Evolutionary conservation across 1,140 invertebrate species (phyloP), one percentile per base, ranked within the genome.

Genomic region (Anastrepha ludens): DNA sequence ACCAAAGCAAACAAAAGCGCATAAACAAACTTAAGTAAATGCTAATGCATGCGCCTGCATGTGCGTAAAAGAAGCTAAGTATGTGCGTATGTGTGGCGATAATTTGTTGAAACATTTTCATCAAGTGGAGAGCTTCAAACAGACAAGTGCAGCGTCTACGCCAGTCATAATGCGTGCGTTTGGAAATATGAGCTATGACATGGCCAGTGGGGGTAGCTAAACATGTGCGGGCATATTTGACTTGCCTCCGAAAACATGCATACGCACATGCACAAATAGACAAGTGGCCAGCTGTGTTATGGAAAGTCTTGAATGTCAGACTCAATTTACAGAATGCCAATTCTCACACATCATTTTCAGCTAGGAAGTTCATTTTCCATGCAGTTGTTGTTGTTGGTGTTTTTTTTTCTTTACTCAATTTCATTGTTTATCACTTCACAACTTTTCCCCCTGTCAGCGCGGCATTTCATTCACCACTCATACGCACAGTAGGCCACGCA

Each of bases 291-390:
- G 67, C 67, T 74, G 41, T n/a, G 67, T 74, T 47, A n/a, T 74
- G 67, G 41, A 47, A 74, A 74, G 67, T 74, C 67, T 74, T 74
- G 67, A 74, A 74, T 74, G 67, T 81, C 74, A 81, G 74, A 81
- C 74, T 81, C 74, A 81, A 81, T 81, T 81, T 81, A 81, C 74
- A 81, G 50, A 50, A 44, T 20, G 47, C 47, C 15, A 20, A 17
- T 41, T 81, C 74, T 47, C 74, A 81, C 74, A 81, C 15, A 17
- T 47, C 5, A 67, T 81, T 81, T 81, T 81, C 74, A 50, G 74
- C 74, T 81, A 55, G n/a, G 8, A 55, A 55, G 44, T 47, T 55
- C 44, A 55, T 41, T 74, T 74, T 47, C 6, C 70, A 74, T 15
- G 60, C 60, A 55, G 50, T 55, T 11, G 11, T 55, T 20, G 50